These are phyloP conservation scores for Pseudobourletiella spinata DNA, from an alignment of 1,140 invertebrate species.

Conservation along the genomic window DNA sequence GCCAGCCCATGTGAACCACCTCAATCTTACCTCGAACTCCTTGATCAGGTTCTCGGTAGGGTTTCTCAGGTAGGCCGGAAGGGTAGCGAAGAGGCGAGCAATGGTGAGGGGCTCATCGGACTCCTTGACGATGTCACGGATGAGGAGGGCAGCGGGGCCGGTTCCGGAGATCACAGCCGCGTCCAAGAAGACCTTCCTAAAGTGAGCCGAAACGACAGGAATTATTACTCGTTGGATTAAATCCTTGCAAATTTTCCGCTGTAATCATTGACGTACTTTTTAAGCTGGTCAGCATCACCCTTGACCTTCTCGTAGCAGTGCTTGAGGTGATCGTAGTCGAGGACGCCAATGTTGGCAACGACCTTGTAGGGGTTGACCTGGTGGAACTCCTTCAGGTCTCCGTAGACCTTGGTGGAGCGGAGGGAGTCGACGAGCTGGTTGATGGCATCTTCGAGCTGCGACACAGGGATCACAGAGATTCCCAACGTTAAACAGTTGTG, in stretches of 20 bases:
- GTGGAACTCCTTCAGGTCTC: slow-evolving; percentile 32
- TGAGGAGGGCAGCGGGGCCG: slow-evolving; percentile 31
- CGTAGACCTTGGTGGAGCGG: slow-evolving; percentile 12
- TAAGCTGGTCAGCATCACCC: slow-evolving; percentile 16
- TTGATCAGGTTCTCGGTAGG: slow-evolving; percentile 28
- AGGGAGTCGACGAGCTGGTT: slow-evolving; percentile 28
- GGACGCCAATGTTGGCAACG: slow-evolving; percentile 19
- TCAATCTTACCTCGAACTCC: slow-evolving; percentile 29
- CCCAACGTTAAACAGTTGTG: neutral
- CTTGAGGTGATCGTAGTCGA: slow-evolving; percentile 33
- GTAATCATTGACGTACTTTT: too few relatives aligned
- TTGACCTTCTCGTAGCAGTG: slow-evolving; percentile 20
- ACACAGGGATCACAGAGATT: too few relatives aligned
- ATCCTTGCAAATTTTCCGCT: too few relatives aligned
- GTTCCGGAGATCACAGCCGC: slow-evolving; percentile 31
- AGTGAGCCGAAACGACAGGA: slow-evolving; percentile 5
- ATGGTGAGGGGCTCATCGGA: slow-evolving; percentile 20
- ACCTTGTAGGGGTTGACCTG: slow-evolving; percentile 20
- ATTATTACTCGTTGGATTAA: too few relatives aligned
- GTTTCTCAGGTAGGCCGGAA: slow-evolving; percentile 29
- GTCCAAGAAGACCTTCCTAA: slow-evolving; percentile 34
- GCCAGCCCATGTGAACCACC: too few relatives aligned
- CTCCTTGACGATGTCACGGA: slow-evolving; percentile 28
- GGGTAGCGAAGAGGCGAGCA: slow-evolving; percentile 20
- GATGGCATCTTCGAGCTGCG: slow-evolving; percentile 18